phyloP scores from a whole-genome alignment of 2,888 invertebrate genomes.

The Neria commutata region DNA sequence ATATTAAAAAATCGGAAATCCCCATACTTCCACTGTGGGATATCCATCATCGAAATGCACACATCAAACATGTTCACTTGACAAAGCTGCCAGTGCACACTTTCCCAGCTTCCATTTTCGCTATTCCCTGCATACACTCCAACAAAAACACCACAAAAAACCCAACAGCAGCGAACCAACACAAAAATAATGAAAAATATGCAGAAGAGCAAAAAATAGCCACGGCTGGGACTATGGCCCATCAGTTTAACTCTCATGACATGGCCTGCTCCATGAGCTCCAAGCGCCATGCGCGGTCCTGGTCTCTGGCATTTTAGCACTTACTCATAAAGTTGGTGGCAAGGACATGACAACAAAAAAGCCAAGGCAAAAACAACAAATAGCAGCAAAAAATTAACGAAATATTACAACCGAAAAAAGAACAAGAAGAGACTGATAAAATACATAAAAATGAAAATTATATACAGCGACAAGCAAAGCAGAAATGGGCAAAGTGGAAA shows the following conservation, averaged over 20 bases:
- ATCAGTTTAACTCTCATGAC: constrained; percentile 61
- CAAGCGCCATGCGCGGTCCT: no score
- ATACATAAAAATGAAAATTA: constrained; percentile 4
- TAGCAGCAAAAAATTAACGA: background rate
- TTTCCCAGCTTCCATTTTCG: constrained; percentile 37
- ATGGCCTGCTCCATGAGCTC: constrained; percentile 59
- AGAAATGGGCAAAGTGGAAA: no score
- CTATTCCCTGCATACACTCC: constrained; percentile 45
- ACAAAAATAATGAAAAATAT: constrained; percentile 5
- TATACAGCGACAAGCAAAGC: background rate
- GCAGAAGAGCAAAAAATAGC: constrained; percentile 17
- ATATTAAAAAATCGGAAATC: background rate
- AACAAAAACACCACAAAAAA: constrained; percentile 28
- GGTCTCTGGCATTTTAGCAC: constrained; percentile 55
- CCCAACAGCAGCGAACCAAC: constrained; percentile 8
- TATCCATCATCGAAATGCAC: constrained; percentile 39
- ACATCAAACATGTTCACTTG: constrained; percentile 39
- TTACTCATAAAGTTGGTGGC: constrained; percentile 48
- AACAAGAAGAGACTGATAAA: background rate
- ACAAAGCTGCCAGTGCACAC: constrained; percentile 32
- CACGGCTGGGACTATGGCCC: constrained; percentile 50
- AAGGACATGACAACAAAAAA: constrained; percentile 29
- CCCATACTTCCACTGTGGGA: constrained; percentile 4
- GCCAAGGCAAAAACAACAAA: constrained; percentile 32
- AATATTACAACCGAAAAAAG: background rate